These are phyloP conservation scores for Seladonia tumulorum DNA, from an alignment of 2,888 invertebrate genomes.

Conservation along the genomic window DNA sequence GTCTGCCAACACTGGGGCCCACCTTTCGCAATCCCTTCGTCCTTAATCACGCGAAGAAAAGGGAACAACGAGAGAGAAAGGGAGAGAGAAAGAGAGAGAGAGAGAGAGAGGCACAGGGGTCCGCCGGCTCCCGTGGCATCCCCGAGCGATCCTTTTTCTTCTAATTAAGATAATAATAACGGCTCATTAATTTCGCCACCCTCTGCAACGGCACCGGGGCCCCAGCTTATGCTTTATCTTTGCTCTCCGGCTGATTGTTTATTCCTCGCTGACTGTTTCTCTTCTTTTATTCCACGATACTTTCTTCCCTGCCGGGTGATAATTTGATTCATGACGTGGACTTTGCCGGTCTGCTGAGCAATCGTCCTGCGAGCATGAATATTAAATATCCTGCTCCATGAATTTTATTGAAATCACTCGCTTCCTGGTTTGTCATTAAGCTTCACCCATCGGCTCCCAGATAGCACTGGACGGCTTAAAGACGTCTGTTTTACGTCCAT, in stretches of 20 bases:
- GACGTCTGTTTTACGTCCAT: too few species aligned
- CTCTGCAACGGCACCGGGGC: slow-evolving; percentile 15
- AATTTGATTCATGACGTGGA: slow-evolving; percentile 44
- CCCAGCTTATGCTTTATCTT: slow-evolving; percentile 20
- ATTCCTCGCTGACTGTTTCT: slow-evolving; percentile 11
- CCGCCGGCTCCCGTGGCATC: slow-evolving; percentile 45
- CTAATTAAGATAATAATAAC: slow-evolving; percentile 71
- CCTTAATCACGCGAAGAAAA: slow-evolving; percentile 68
- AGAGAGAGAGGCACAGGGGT: slow-evolving; percentile 14
- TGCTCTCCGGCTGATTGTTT: slow-evolving; percentile 38
- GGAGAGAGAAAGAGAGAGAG: background rate
- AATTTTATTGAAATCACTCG: background rate
- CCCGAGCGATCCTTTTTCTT: slow-evolving; percentile 49
- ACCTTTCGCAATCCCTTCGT: slow-evolving; percentile 69
- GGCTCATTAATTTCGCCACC: slow-evolving; percentile 62
- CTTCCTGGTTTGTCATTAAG: background rate
- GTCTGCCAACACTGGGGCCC: slow-evolving; percentile 78
- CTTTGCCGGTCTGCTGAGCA: slow-evolving; percentile 17
- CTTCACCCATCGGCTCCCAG: background rate
- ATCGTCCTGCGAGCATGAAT: slow-evolving; percentile 15
- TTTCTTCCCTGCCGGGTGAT: slow-evolving; percentile 4
- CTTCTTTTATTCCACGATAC: background rate
- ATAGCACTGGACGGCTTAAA: too few species aligned
- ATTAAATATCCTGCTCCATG: background rate
- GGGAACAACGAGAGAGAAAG: slow-evolving; percentile 19